Conservation (phyloP, 1,140 invertebrate species). For the Parasteatoda tepidariorum region DNA sequence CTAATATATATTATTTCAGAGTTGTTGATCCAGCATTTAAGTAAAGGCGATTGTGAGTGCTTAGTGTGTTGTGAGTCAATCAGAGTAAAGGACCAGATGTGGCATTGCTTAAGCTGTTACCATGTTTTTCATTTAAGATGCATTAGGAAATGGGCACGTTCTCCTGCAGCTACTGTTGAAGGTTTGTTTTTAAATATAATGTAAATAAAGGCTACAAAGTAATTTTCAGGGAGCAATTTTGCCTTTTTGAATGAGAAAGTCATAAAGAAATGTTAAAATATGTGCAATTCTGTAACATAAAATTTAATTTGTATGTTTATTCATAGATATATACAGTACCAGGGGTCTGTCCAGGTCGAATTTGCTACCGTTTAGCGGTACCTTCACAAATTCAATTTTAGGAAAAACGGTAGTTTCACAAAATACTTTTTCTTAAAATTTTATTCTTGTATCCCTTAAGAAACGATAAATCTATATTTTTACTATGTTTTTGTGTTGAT, state of each 20-base stretch:
- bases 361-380: no score
- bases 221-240: background rate
- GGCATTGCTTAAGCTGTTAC: slow-evolving; percentile 91
- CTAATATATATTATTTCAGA: slow-evolving; percentile 26
- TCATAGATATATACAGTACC: no score
- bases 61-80: slow-evolving; percentile 91
- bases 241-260: background rate
- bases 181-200: slow-evolving; percentile 16
- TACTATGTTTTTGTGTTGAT: no score
- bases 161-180: slow-evolving; percentile 75
- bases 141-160: slow-evolving; percentile 89
- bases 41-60: slow-evolving; percentile 78
- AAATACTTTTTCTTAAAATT: no score
- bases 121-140: slow-evolving; percentile 89
- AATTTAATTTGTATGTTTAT: no score
- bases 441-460: no score
- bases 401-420: no score
- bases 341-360: no score
- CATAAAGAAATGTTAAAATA: no score
- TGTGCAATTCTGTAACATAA: no score
- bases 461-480: no score
- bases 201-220: background rate
- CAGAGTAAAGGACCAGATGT: slow-evolving; percentile 81
- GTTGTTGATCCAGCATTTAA: slow-evolving; percentile 38
- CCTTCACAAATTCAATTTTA: no score